Conservation (phyloP, 1,140 invertebrate species). For the Drosophila bocqueti region DNA sequence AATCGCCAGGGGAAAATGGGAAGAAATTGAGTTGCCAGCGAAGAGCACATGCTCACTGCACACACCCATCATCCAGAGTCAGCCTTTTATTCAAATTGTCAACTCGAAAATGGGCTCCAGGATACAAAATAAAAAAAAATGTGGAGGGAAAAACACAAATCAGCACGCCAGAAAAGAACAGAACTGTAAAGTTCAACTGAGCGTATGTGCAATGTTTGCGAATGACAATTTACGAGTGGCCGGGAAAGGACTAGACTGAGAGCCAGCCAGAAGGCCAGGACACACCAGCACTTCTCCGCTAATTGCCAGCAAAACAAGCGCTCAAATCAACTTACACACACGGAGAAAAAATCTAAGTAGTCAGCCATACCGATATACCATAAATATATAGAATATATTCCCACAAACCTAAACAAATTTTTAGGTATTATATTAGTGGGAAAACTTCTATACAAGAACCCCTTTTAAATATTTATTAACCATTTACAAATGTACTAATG, state of each 20-base stretch:
- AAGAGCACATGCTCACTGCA: conserved; percentile 62
- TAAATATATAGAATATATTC: neutral
- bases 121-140: neutral
- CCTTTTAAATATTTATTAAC: neutral
- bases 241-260: conserved; percentile 15
- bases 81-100: conserved; percentile 76
- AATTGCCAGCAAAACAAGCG: conserved; percentile 65
- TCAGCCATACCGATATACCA: too few relatives aligned
- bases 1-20: conserved; percentile 19
- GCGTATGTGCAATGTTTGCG: conserved; percentile 81
- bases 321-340: conserved; percentile 19
- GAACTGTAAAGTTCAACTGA: conserved; percentile 73
- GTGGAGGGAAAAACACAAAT: conserved; percentile 14
- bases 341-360: neutral
- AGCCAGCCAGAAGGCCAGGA: conserved; percentile 10
- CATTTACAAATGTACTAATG: neutral
- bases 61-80: conserved; percentile 22
- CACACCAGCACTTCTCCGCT: conserved; percentile 36
- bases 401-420: neutral
- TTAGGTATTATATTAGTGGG: too few relatives aligned
- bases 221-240: conserved; percentile 72
- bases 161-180: conserved; percentile 46
- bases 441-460: neutral
- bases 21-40: conserved; percentile 23
- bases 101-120: conserved; percentile 54